Conservation (phyloP, 2,797 vertebrate species). For the Channallabes apus region DNA sequence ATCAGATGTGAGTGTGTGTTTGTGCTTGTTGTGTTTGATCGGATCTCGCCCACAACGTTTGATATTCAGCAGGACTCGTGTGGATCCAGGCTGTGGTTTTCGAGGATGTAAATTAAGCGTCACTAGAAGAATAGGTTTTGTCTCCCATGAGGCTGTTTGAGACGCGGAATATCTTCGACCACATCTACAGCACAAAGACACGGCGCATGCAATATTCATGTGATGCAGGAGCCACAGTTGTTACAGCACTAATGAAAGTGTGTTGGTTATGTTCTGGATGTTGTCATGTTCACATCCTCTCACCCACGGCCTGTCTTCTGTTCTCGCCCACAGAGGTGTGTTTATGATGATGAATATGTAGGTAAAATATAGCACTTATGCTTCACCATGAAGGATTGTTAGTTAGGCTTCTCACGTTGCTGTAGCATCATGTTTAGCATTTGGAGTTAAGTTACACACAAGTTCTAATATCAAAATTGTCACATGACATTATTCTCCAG, state of each 20-base stretch:
- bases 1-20: not conserved
- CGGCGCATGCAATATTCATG: not conserved
- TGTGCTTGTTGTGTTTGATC: not conserved
- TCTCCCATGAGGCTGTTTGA: slow-evolving; percentile 4
- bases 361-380: not conserved
- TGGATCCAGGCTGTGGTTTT: not conserved
- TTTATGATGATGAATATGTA: slow-evolving; percentile 5
- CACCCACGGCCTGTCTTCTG: not conserved
- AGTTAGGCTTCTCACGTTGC: not conserved
- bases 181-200: not conserved
- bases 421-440: not conserved
- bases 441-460: not conserved
- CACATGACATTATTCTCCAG: not conserved
- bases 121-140: slow-evolving; percentile 1
- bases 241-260: not conserved
- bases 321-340: not conserved
- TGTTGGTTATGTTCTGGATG: not conserved
- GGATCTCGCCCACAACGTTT: not conserved
- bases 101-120: not conserved
- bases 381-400: too few relatives aligned
- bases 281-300: not conserved
- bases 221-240: not conserved
- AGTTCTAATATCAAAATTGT: not conserved
- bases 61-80: slow-evolving; percentile 6
- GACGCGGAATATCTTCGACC: not conserved